Conservation (phyloP, 2,888 invertebrate species). For the Masnerella sp. region DNA sequence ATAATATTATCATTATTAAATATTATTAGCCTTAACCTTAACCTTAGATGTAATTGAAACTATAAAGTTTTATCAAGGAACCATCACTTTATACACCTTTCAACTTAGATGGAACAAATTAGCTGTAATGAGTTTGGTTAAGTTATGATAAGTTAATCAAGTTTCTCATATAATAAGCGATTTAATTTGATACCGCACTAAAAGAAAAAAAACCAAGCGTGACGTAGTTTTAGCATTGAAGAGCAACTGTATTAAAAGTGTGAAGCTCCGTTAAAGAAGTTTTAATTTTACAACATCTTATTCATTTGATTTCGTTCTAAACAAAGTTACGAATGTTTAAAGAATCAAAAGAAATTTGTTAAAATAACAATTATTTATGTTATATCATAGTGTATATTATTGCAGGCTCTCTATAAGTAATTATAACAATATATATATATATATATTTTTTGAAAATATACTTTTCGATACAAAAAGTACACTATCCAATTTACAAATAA, state of each 20-base stretch:
- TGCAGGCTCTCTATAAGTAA: too few species aligned
- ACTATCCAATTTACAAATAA: too few species aligned
- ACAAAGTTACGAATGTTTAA: too few species aligned
- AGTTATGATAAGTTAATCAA: conserved; percentile 40
- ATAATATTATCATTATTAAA: not conserved
- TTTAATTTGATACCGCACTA: conserved; percentile 13
- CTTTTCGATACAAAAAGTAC: too few species aligned
- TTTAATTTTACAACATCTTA: conserved; percentile 2
- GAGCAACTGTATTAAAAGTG: conserved; percentile 1
- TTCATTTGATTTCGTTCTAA: too few species aligned
- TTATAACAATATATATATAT: too few species aligned
- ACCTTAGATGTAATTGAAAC: conserved; percentile 33
- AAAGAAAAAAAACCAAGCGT: not conserved
- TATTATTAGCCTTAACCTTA: conserved; percentile 20
- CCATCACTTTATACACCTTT: conserved; percentile 26
- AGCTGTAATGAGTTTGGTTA: conserved; percentile 32
- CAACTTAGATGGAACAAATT: conserved; percentile 34
- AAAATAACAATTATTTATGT: too few species aligned
- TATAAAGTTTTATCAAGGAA: conserved; percentile 35
- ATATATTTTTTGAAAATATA: too few species aligned
- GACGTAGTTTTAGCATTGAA: not conserved
- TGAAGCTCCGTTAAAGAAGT: not conserved
- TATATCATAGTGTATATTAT: too few species aligned
- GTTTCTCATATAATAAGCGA: conserved; percentile 15
- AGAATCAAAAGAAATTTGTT: too few species aligned